Evolutionary conservation across 2,797 vertebrate species (phyloP), one percentile per base, ranked within the genome.

Genomic region (Coregonus sp.): DNA sequence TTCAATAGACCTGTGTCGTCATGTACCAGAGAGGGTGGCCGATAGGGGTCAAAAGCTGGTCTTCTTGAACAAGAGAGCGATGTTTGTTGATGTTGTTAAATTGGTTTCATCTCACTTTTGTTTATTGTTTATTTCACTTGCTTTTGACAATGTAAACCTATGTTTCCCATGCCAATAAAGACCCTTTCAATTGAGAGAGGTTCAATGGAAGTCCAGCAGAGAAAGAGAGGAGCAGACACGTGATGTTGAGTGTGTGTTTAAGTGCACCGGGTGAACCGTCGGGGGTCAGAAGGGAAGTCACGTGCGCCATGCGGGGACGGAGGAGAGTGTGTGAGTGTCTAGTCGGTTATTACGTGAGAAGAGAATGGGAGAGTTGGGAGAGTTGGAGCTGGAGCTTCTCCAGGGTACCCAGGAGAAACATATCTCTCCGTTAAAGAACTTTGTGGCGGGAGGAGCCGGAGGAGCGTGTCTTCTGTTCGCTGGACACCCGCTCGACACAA

Each of bases 401-500:
- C 54, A 9, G 25, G 77, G 79, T 52, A 50, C 9, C 37, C 40
- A 70, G 35, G 61, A 76, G 20, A 52, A 50, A 33, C 80, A 54
- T 47, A 76, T 88, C 59, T 94, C 93, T 59, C 92, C 92, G 68
- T 75, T 94, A 0, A 95, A 95, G 87, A 94, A 93, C 91, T 94
- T 95, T 71, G 74, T 93, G 54, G 93, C 94, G 0, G 95, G 95
- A 0, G 95, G 94, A 14, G 83, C 91, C 37, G 95, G 88, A 0
- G 95, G 95, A 74, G 87, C 93, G 0, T 95, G 94, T 72, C 91
- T 95, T 63, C 86, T 95, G 71, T 81, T 95, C 70, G 92, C 91
- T 0, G 95, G 95, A 87, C 95, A 95, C 80, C 95, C 95, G 2
- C 91, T 95, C 66, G 95, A 95, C 87, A 95, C 95, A 37, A 94